phyloP scores from a whole-genome alignment of 2,113 vertebrate species.

The Chunga burmeisteri region DNA sequence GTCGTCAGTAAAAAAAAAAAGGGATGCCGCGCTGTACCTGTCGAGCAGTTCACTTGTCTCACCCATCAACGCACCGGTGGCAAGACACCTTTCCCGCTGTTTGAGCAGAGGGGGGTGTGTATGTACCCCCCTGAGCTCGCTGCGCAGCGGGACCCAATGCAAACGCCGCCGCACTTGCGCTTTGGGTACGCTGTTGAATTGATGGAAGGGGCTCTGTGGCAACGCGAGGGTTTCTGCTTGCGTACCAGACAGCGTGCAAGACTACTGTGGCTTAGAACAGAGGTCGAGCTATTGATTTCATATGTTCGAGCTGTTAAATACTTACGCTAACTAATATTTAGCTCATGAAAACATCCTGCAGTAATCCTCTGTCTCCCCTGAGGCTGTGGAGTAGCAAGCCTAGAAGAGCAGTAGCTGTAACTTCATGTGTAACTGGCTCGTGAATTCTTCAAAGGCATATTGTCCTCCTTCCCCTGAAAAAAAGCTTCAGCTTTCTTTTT shows the following conservation, averaged over 20 bases:
- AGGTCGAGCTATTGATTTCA: not conserved
- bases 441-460: not conserved
- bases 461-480: not conserved
- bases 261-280: not conserved
- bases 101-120: not conserved
- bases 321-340: not conserved
- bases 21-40: not conserved
- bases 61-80: rapidly evolving
- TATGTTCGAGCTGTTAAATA: not conserved
- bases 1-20: not conserved
- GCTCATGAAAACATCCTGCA: not conserved
- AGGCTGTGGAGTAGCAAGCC: not conserved
- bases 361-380: not conserved
- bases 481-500: not conserved
- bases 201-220: not conserved
- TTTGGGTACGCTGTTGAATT: rapidly evolving
- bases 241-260: rapidly evolving
- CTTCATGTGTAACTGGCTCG: rapidly evolving
- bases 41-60: not conserved
- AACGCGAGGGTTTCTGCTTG: not conserved
- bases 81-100: not conserved
- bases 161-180: rapidly evolving
- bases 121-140: rapidly evolving
- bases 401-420: not conserved
- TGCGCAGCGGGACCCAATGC: rapidly evolving